Percentiles rank a stretch among this genome's conserved stretches.
phyloP scores from a whole-genome alignment of 2,113 vertebrate genomes.

The Anser brachyrhynchus region DNA sequence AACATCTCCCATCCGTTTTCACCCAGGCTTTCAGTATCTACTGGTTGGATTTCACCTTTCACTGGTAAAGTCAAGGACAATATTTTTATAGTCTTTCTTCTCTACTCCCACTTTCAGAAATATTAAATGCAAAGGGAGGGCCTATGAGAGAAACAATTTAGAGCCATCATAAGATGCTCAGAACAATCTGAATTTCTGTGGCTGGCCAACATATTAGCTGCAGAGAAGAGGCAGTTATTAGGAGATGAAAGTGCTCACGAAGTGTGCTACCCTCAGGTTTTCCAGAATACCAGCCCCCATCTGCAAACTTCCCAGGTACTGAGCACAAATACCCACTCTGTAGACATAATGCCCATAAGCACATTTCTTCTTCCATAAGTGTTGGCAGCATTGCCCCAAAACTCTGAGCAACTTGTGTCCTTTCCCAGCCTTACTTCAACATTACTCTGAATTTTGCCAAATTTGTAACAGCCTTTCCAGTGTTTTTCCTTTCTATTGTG shows the following conservation, averaged over 20 bases:
- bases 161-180: background rate
- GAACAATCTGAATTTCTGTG: background rate
- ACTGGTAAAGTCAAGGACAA: background rate
- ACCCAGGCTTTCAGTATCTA: background rate
- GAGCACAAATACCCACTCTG: background rate
- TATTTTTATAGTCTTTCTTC: background rate
- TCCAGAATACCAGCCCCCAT: background rate
- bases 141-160: background rate
- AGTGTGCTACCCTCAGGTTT: background rate
- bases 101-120: background rate
- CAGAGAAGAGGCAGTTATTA: background rate
- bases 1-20: background rate
- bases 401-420: background rate
- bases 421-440: background rate
- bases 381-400: background rate
- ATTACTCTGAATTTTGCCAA: background rate
- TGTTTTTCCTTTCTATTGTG: background rate
- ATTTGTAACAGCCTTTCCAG: background rate
- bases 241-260: background rate
- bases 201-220: background rate
- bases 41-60: background rate
- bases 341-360: background rate
- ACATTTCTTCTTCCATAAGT: background rate
- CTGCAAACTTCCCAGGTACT: background rate
- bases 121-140: background rate